These are phyloP conservation scores for Potamilus streckersoni DNA, from an alignment of 1,140 invertebrate species.

Conservation along the genomic window DNA sequence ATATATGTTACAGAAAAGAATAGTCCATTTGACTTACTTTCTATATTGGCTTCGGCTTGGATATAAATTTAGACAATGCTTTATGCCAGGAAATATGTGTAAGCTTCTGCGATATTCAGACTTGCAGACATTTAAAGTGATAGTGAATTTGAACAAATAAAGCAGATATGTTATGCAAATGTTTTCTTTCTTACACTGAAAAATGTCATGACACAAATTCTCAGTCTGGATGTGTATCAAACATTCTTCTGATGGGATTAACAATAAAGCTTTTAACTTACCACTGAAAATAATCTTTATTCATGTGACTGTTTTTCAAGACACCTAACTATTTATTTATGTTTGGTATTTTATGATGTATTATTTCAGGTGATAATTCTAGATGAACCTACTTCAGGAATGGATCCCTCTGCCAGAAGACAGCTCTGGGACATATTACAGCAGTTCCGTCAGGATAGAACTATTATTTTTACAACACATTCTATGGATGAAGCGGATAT, in stretches of 20 bases:
- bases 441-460: conserved; percentile 72
- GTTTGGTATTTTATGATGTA: not conserved
- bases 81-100: too few species aligned
- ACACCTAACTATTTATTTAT: not conserved
- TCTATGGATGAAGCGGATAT: conserved; percentile 99
- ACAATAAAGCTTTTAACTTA: not conserved
- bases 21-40: too few species aligned
- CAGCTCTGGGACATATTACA: conserved; percentile 83
- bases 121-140: too few species aligned
- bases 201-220: not conserved
- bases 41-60: too few species aligned
- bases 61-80: too few species aligned
- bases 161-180: not conserved
- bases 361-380: conserved; percentile 50
- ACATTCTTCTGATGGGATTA: not conserved
- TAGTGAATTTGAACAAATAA: not conserved
- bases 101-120: too few species aligned
- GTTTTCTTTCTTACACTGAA: not conserved
- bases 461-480: conserved; percentile 93
- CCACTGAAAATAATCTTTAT: too few species aligned
- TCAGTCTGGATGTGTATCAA: not conserved
- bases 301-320: not conserved
- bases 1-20: too few species aligned
- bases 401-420: conserved; percentile 92
- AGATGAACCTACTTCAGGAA: conserved; percentile 88